phyloP scores from a whole-genome alignment of 2,888 invertebrate species.

The Erebia ligea region DNA sequence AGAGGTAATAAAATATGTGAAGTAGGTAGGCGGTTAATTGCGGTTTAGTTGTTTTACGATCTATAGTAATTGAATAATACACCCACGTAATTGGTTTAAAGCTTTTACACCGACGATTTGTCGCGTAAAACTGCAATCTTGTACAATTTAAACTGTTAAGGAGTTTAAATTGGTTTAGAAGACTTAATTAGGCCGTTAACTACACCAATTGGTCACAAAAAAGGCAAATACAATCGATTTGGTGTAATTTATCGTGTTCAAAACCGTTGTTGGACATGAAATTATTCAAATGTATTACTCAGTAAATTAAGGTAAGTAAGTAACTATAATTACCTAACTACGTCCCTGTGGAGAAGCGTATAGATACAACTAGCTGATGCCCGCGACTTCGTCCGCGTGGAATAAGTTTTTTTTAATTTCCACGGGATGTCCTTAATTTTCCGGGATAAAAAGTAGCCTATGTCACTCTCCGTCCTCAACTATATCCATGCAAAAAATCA shows the following conservation, averaged over 20 bases:
- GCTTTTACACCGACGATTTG: constrained; percentile 24
- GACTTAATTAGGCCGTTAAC: constrained; percentile 15
- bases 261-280: background rate
- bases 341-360: too few species aligned
- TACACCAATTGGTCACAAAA: constrained; percentile 10
- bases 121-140: background rate
- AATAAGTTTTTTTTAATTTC: too few species aligned
- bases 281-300: background rate
- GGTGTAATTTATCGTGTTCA: background rate
- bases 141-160: constrained; percentile 20
- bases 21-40: constrained; percentile 22
- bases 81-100: constrained; percentile 28
- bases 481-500: too few species aligned
- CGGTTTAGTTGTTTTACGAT: constrained; percentile 11
- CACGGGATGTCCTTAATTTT: too few species aligned
- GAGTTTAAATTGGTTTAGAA: constrained; percentile 11
- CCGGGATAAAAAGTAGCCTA: too few species aligned
- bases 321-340: too few species aligned
- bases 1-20: background rate
- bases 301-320: too few species aligned
- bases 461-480: too few species aligned
- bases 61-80: constrained; percentile 23
- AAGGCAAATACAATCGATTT: background rate
- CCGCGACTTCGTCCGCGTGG: too few species aligned
- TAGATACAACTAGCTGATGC: too few species aligned